These are phyloP conservation scores for Melinopterus prodromus DNA, from an alignment of 2,888 invertebrate species.

Conservation along the genomic window DNA sequence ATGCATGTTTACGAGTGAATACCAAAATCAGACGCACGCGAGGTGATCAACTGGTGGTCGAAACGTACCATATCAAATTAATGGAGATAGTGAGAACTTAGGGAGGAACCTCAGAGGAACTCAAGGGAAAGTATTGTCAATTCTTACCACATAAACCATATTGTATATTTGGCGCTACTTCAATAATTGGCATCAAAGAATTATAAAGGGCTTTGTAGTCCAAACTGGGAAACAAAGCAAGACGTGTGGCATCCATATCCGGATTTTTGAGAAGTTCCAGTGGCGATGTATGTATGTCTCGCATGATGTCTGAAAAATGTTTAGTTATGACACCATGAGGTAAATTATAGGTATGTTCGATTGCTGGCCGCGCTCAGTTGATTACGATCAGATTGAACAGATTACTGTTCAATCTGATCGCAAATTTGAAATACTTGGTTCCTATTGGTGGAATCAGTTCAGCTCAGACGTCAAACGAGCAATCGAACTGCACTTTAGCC, in stretches of 20 bases:
- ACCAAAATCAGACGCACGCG: neutral
- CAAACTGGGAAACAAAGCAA: constrained; percentile 93
- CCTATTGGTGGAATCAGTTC: too few species aligned
- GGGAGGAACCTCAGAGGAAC: too few species aligned
- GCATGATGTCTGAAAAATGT: constrained; percentile 80
- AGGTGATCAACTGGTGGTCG: neutral
- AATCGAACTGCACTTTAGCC: too few species aligned
- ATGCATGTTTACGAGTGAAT: too few species aligned
- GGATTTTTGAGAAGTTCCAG: constrained; percentile 89
- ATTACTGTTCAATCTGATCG: too few species aligned
- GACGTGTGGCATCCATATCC: constrained; percentile 84
- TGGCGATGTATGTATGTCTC: constrained; percentile 95
- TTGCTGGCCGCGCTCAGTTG: too few species aligned
- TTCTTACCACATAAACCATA: constrained; percentile 82
- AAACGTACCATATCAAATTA: neutral
- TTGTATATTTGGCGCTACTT: constrained; percentile 92
- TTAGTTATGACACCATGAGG: constrained; percentile 22
- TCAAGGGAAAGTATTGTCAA: neutral
- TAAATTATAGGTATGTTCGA: too few species aligned
- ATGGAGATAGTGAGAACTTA: constrained; percentile 11
- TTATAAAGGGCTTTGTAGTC: constrained; percentile 97
- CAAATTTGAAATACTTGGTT: too few species aligned
- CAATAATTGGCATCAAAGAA: constrained; percentile 88
- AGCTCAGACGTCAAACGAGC: too few species aligned
- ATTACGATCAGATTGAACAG: too few species aligned